Evolutionary conservation across 2,888 invertebrate species (phyloP).

Genomic region (Tetramorium bicarinatum): DNA sequence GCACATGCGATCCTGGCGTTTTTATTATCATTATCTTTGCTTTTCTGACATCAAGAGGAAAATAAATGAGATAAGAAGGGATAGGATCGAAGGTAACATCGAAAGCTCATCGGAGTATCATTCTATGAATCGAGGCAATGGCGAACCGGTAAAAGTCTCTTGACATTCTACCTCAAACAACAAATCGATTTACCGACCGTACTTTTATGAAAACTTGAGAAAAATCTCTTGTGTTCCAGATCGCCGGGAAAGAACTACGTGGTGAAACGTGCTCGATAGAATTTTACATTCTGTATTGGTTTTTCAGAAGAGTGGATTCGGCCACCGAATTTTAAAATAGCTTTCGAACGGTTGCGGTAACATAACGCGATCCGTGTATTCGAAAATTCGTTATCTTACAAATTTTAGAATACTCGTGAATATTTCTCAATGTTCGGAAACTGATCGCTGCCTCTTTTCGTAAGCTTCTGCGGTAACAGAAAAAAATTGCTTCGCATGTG

Average conservation of each 20-base stretch:
- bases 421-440: neutral
- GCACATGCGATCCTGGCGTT: conserved; percentile 36
- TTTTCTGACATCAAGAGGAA: conserved; percentile 8
- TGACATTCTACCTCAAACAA: conserved; percentile 22
- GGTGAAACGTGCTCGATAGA: conserved; percentile 8
- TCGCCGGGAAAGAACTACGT: neutral
- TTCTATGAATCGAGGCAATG: conserved; percentile 23
- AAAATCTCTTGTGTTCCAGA: conserved; percentile 24
- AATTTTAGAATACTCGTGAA: conserved; percentile 16
- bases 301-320: neutral
- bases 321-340: conserved; percentile 32
- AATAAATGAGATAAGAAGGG: conserved; percentile 12
- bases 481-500: neutral
- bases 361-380: neutral
- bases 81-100: conserved; percentile 21
- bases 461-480: neutral
- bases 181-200: conserved; percentile 40
- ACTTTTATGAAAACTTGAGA: conserved; percentile 40
- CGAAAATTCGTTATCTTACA: conserved; percentile 17
- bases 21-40: conserved; percentile 39
- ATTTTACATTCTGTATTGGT: conserved; percentile 48
- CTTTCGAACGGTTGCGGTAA: neutral
- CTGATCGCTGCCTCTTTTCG: neutral
- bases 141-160: conserved; percentile 28
- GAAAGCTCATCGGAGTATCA: conserved; percentile 28